Evolutionary conservation across 2,113 vertebrate genomes (phyloP).

Genomic region (Acrocephalus arundinaceus): DNA sequence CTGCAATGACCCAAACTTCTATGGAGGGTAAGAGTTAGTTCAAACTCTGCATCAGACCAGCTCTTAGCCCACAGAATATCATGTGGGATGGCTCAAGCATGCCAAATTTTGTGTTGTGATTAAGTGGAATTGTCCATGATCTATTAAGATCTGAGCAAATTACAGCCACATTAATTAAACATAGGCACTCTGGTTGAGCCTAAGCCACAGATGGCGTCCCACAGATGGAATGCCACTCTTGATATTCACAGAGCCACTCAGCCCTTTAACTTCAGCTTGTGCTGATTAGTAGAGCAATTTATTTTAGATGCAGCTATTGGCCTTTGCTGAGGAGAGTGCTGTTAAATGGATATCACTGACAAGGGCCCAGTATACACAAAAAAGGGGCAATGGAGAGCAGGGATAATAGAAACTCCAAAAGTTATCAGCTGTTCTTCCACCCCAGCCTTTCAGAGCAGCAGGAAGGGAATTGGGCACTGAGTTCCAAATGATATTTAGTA

Average conservation of each 20-base stretch:
- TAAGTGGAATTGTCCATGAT: constrained; percentile 59
- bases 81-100: not conserved
- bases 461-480: not conserved
- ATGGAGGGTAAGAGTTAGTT: not conserved
- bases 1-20: constrained; percentile 2
- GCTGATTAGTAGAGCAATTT: constrained; percentile 63
- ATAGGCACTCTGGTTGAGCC: constrained; percentile 50
- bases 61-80: not conserved
- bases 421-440: not conserved
- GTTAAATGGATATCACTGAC: constrained; percentile 30
- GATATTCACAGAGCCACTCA: constrained; percentile 62
- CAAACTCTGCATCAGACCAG: not conserved
- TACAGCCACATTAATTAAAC: constrained; percentile 71
- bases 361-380: not conserved
- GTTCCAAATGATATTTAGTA: not conserved
- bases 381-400: not conserved
- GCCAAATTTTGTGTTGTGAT: constrained; percentile 17
- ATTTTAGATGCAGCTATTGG: constrained; percentile 55
- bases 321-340: constrained; percentile 38
- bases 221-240: constrained; percentile 69
- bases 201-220: constrained; percentile 65
- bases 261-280: constrained; percentile 63
- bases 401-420: constrained; percentile 12
- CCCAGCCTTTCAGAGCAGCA: not conserved
- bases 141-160: constrained; percentile 62